Percentiles rank a stretch among this genome's conserved stretches.
Conservation (phyloP, 2,888 invertebrate species). For the Anticlea derivata region DNA sequence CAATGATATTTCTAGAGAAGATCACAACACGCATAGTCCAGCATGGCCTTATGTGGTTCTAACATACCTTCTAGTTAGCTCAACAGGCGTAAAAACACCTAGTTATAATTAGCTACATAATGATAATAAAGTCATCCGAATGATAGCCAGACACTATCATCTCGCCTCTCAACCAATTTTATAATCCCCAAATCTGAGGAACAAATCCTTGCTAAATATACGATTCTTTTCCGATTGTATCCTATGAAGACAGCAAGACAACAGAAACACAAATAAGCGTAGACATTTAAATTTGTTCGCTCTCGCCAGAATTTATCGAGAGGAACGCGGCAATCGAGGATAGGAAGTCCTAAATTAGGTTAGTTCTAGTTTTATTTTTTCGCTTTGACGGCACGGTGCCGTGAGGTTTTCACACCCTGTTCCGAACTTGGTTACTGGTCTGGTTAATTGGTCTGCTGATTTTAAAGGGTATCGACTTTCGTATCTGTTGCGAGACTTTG, state of each 20-base stretch:
- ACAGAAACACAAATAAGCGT: conserved; percentile 44
- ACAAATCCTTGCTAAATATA: conserved; percentile 3
- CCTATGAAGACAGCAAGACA: conserved; percentile 33
- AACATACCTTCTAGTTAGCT: too few relatives aligned
- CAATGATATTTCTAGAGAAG: too few relatives aligned
- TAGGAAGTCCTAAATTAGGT: conserved; percentile 37
- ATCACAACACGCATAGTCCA: too few relatives aligned
- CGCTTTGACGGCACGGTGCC: conserved; percentile 15
- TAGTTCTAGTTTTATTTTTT: conserved; percentile 21
- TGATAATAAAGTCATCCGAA: too few relatives aligned
- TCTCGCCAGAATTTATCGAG: conserved; percentile 42
- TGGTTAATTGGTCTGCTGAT: conserved; percentile 20
- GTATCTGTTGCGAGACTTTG: background rate
- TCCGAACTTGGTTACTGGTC: conserved; percentile 10
- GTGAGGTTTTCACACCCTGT: conserved; percentile 22
- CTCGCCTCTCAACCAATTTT: too few relatives aligned
- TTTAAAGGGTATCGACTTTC: conserved; percentile 13
- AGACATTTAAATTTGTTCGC: conserved; percentile 43
- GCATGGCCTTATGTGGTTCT: too few relatives aligned
- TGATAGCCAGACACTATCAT: too few relatives aligned
- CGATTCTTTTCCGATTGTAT: background rate
- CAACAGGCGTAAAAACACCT: too few relatives aligned
- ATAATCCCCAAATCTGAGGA: background rate
- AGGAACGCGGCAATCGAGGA: conserved; percentile 30
- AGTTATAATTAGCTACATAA: too few relatives aligned